Evolutionary conservation across 2,113 vertebrate genomes (phyloP).

Genomic region (Sminthopsis crassicaudata): DNA sequence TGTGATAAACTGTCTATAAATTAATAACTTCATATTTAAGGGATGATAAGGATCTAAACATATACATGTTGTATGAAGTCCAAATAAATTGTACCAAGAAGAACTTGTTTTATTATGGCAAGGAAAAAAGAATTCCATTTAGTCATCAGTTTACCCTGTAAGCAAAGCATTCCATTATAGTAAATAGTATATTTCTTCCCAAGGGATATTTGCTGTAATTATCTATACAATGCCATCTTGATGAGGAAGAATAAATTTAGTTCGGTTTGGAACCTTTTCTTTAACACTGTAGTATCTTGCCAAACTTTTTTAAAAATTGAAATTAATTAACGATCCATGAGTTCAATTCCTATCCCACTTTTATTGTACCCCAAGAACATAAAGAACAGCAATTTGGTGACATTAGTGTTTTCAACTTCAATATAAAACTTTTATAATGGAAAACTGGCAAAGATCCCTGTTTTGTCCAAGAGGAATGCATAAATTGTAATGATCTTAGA

Average conservation of each 20-base stretch:
- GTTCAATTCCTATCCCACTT: neutral
- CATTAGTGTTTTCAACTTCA: neutral
- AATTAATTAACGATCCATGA: neutral
- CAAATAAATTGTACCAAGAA: neutral
- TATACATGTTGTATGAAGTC: neutral
- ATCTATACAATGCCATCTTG: neutral
- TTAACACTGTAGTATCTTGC: neutral
- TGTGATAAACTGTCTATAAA: neutral
- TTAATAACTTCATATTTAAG: neutral
- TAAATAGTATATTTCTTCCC: neutral
- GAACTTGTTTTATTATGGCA: neutral
- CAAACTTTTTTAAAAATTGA: neutral
- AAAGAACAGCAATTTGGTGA: neutral
- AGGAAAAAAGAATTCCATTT: slow-evolving; percentile 1
- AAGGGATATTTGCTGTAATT: neutral
- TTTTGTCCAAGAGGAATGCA: slow-evolving; percentile 10
- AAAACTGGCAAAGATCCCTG: slow-evolving; percentile 71
- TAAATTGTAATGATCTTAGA: slow-evolving; percentile 49
- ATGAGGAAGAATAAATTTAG: slow-evolving; percentile 3
- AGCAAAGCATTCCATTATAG: neutral
- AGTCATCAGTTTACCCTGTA: neutral
- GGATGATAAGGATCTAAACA: neutral
- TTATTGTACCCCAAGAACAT: neutral
- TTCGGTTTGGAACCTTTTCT: neutral
- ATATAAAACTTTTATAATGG: slow-evolving; percentile 65